Evolutionary conservation across 2,888 invertebrate genomes (phyloP), one percentile per base, ranked within the genome.

Genomic region (Hypomecis atomaria): DNA sequence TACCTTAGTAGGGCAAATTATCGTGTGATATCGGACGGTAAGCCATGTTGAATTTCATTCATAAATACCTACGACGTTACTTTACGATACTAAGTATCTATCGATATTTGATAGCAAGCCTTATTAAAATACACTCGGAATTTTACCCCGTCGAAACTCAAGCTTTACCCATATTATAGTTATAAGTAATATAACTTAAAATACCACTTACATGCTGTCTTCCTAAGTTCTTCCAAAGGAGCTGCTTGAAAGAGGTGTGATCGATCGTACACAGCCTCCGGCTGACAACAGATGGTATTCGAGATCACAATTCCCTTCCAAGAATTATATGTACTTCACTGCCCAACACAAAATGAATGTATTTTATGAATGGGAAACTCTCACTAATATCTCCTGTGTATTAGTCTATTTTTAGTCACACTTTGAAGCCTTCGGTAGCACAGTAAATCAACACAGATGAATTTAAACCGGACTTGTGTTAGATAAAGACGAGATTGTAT

Each of bases 351-450:
- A 87, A 90, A 84, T 87, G 88, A 89, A 87, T 84, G 84, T 84
- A 79, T 78, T 85, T 89, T 87, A 90, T 90, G 90, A 91, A 91
- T 91, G 91, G 82, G 79, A 81, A 75, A 78, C 78, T 78, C 78
- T 81, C 79, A 80, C 81, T 83, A 80, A 81, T 82, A 84, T 80
- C 71, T 81, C 81, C 74, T 78, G 80, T 78, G 84, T 81, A 81
- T 85, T 79, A 75, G 75, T 83, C 87, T 89, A 88, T 87, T 87
- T 89, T 84, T 89, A 89, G 86, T 80, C 60, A 67, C 78, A 74
- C 67, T 78, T 77, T 76, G 72, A 61, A 62, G 61, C 67, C 69
- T 71, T 58, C n/a, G 43, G 66, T 68, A 66, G 69, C 49, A 70
- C 62, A 53, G 70, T 60, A 65, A 70, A 67, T 72, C 65, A 79